phyloP scores from a whole-genome alignment of 2,797 vertebrate genomes.

The Sebastes matsubarae region DNA sequence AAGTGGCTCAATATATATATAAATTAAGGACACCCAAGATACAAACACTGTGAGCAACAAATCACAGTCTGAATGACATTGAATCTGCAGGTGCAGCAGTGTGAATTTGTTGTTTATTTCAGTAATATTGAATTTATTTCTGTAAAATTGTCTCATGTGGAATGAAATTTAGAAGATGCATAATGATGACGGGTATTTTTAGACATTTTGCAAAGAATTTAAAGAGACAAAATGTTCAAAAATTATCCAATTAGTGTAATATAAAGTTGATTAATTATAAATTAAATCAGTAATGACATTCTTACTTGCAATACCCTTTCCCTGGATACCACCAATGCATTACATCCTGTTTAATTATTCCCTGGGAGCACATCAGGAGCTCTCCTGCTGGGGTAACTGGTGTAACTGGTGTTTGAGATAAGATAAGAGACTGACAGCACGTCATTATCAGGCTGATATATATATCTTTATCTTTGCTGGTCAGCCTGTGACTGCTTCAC shows the following conservation, averaged over 20 bases:
- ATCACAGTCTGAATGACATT: background rate
- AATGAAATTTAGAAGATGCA: background rate
- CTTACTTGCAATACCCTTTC: background rate
- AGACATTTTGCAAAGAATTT: background rate
- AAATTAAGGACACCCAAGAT: background rate
- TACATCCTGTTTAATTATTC: constrained; percentile 31
- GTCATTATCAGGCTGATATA: constrained; percentile 36
- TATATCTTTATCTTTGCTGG: constrained; percentile 58
- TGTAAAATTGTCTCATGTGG: background rate
- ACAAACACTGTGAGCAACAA: background rate
- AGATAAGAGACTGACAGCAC: constrained; percentile 46
- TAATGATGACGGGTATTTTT: background rate
- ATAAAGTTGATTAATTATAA: background rate
- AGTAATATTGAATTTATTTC: background rate
- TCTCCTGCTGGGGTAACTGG: background rate
- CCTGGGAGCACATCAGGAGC: constrained; percentile 29
- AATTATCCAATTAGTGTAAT: background rate
- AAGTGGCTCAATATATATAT: too few relatives aligned
- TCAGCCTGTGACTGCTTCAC: constrained; percentile 63
- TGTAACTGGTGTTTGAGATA: constrained; percentile 59
- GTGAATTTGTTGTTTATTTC: background rate
- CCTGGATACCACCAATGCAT: background rate
- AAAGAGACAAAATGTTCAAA: background rate
- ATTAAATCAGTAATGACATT: background rate
- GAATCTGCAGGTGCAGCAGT: background rate